phyloP scores from a whole-genome alignment of 2,797 vertebrate species.

The Vespertilio murinus region DNA sequence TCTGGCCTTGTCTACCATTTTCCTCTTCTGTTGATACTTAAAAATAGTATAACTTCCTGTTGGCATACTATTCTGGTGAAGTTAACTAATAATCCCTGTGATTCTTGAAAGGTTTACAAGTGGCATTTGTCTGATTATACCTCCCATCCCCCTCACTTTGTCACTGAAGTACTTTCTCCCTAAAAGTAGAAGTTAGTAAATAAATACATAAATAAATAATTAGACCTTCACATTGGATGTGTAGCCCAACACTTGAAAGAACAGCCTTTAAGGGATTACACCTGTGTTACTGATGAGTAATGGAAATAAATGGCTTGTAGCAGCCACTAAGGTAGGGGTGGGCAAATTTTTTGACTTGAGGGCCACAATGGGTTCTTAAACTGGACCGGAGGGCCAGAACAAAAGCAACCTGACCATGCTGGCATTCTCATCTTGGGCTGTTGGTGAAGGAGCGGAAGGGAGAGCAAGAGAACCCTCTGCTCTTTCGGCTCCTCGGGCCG shows the following conservation, averaged over 20 bases:
- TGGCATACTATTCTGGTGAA: background rate
- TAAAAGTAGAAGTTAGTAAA: constrained; percentile 48
- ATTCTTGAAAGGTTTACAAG: background rate
- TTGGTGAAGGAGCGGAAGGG: no score
- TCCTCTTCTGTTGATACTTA: background rate
- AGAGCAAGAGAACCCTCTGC: no score
- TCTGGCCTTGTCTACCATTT: background rate
- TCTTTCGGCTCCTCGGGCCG: no score
- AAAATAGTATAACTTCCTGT: background rate
- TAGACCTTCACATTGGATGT: background rate
- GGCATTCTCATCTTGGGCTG: no score
- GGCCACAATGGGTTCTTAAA: no score
- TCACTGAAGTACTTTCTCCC: background rate
- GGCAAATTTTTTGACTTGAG: no score
- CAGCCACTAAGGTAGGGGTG: background rate
- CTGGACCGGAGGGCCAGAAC: no score
- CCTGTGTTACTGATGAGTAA: background rate
- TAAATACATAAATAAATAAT: background rate
- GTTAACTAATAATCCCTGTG: background rate
- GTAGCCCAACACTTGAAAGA: background rate
- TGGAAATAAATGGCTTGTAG: constrained; percentile 16
- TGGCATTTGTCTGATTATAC: background rate
- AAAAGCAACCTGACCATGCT: no score
- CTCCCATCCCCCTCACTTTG: background rate
- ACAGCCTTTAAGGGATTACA: constrained; percentile 7